Evolutionary conservation across 2,113 vertebrate species (phyloP), one percentile per base, ranked within the genome.

Genomic region (Gallinago paraguaiae): DNA sequence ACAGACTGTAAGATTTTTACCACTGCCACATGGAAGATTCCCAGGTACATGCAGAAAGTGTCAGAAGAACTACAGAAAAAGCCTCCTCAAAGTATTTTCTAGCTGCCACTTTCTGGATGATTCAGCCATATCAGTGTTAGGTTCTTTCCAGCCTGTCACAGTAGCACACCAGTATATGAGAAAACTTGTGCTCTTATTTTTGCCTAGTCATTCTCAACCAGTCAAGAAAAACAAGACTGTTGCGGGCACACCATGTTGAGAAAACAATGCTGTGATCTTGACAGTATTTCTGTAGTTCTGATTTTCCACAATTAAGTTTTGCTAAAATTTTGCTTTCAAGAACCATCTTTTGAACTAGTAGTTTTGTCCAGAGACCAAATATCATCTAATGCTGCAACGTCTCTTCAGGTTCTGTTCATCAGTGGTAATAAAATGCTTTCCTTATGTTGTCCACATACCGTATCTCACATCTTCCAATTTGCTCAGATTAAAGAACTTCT

Each of bases 381-480:
- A 67, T 6, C 30, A 54, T 13, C 23, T 31, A 51, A 2, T 5
- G 7, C 6, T 35, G 33, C 61, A 89, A 71, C 7, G 3, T 7
- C 20, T 70, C 31, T 57, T 74, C 33, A 48, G 9, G 10, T 88
- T 67, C 61, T 64, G 19, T 23, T 64, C 30, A 78, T 14, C 30
- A 67, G 0, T 3, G 5, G 18, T 48, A 84, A 78, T 1, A 3
- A 84, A 90, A 88, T 17, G 25, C 4, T 69, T 48, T 28, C 46
- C 25, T 60, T n/a, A 16, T 59, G 17, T 9, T 41, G 60, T 46
- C 28, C 37, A 93, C 97, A 0, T 98, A 99, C 99, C 98, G 6
- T 99, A 99, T 99, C 99, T 98, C 39, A 84, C 95, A 93, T 99
- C 99, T 72, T 93, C 95, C 27, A 99, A 97, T 92, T 99, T 99